phyloP scores from a whole-genome alignment of 2,888 invertebrate species.

The Cryptocheilus praepositus region DNA sequence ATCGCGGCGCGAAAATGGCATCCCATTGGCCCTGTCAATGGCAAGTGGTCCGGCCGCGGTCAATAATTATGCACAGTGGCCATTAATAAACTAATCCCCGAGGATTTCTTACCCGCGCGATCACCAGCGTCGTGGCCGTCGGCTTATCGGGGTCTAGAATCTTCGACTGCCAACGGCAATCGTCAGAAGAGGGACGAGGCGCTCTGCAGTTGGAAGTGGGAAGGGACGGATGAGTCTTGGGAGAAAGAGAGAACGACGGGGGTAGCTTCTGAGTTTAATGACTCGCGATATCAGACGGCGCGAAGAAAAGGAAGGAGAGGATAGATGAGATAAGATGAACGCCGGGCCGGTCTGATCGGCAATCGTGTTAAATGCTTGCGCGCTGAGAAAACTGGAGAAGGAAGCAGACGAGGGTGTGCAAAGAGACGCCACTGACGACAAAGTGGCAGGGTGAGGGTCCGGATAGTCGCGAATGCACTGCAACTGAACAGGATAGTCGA shows the following conservation, averaged over 20 bases:
- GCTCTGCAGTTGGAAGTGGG: too few relatives aligned
- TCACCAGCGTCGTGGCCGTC: constrained; percentile 46
- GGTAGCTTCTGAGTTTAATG: constrained; percentile 38
- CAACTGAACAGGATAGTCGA: too few relatives aligned
- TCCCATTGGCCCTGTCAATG: constrained; percentile 10
- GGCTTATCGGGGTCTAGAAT: constrained; percentile 53
- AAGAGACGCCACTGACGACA: too few relatives aligned
- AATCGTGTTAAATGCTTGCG: constrained; percentile 28
- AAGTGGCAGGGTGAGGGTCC: too few relatives aligned
- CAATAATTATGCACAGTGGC: constrained; percentile 61
- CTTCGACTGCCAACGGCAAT: constrained; percentile 49
- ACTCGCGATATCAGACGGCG: constrained; percentile 49
- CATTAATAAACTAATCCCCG: constrained; percentile 60
- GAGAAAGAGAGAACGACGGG: constrained; percentile 17
- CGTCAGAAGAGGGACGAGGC: constrained; percentile 20
- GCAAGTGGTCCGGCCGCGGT: constrained; percentile 18
- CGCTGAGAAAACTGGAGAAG: neutral
- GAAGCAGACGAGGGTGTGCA: neutral
- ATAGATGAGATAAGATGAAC: constrained; percentile 39
- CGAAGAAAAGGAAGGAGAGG: constrained; percentile 22
- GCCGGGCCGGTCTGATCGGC: constrained; percentile 33
- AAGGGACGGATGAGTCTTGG: constrained; percentile 27
- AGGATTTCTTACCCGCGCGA: constrained; percentile 34
- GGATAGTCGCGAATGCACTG: too few relatives aligned
- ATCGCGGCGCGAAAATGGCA: constrained; percentile 16